Base-by-base conservation (phyloP, 2,888 invertebrate species). In the Trissolcus japonicus region DNA sequence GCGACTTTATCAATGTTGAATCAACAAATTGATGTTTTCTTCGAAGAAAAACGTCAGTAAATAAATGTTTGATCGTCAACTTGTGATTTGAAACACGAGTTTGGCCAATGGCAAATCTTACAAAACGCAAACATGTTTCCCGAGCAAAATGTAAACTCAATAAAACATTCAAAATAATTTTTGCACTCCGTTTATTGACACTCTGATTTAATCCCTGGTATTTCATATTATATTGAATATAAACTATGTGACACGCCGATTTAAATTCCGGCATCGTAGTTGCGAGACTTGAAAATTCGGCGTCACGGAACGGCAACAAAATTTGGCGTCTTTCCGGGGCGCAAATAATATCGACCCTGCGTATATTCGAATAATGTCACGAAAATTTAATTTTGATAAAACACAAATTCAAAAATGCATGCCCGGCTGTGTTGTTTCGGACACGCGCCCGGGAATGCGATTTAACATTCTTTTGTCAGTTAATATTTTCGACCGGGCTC, bases 151-250 rank as follows among this genome's bases (percentile, higher is more conserved):
- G 50, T 29, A 50, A 55, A 60, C 41, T 50, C 21, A 65, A 60
- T 73, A 66, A n/a, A 66, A 60, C 55, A 73, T 59, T 73, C 72
- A 54, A 35, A 73, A 66, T 66, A 59, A 73, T 55, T 66, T 73
- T 66, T 55, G 25, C 35, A 13, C 7, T n/a, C n/a, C 60, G 48
- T 73, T 73, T 73, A 73, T 73, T 50, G 65, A 60, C 48, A 46
- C 46, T 35, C 40, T 66, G 60, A 73, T 73, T 73, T 57, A 60
- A 73, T 66, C 41, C 14, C 6, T 13, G 55, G 41, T 54, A 55
- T 66, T 66, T 35, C 35, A 9, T 35, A 35, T 11, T 65, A 55
- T 73, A 60, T 60, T 73, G 72, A 73, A 73, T 73, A 73, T 73
- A 73, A 73, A 73, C 50, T 59, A 65, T 54, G 14, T 57, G 25